These are phyloP conservation scores for Drosophila peninsularis DNA, from an alignment of 2,888 invertebrate species.

Conservation along the genomic window DNA sequence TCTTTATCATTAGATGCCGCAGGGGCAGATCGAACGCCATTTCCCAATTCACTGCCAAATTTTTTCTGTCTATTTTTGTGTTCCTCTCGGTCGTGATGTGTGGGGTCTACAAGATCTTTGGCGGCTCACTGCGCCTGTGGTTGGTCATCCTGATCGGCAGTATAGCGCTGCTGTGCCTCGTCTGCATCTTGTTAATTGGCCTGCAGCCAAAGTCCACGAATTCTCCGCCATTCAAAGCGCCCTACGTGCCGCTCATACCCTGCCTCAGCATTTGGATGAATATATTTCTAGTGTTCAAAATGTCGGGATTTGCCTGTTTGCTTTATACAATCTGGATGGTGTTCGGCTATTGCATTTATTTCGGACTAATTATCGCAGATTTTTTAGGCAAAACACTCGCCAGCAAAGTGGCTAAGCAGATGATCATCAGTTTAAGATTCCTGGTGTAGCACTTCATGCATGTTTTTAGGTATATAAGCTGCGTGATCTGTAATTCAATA, in stretches of 20 bases:
- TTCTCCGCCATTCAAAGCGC: background rate
- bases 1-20: background rate
- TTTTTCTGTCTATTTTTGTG: background rate
- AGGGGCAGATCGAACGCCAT: background rate
- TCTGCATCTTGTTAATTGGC: background rate
- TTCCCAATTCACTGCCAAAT: background rate
- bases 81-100: background rate
- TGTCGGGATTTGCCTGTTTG: background rate
- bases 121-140: background rate
- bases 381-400: background rate
- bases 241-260: constrained; percentile 8
- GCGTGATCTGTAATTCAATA: too few relatives aligned
- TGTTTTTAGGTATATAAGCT: too few relatives aligned
- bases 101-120: too few relatives aligned
- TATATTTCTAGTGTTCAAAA: background rate
- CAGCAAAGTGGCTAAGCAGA: background rate
- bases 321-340: background rate
- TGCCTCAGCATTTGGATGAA: constrained; percentile 10
- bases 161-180: background rate
- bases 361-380: background rate
- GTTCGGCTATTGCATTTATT: background rate
- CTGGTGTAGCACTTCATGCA: too few relatives aligned
- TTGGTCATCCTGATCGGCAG: background rate
- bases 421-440: background rate
- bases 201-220: background rate